These are phyloP conservation scores for Frieseomelitta varia DNA, from an alignment of 1,140 invertebrate species.

Conservation along the genomic window DNA sequence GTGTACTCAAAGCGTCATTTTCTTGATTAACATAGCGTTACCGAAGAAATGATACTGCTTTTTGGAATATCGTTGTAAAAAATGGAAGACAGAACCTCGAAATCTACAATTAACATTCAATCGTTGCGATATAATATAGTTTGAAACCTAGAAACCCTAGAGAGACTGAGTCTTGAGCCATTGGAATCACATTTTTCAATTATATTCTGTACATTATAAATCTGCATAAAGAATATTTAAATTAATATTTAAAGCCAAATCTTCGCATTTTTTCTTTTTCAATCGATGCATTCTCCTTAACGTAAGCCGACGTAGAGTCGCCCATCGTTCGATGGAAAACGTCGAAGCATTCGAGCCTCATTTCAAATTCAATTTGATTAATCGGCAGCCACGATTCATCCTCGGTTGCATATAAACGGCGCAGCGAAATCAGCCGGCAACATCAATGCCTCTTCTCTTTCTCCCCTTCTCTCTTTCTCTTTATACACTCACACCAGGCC, in stretches of 20 bases:
- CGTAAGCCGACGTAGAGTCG: background rate
- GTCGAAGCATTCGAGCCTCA: background rate
- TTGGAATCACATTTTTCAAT: too few species aligned
- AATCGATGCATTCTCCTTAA: background rate
- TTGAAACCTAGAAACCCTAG: too few species aligned
- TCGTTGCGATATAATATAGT: background rate
- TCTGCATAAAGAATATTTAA: too few species aligned
- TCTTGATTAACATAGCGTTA: background rate
- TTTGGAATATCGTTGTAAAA: background rate
- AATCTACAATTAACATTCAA: background rate
- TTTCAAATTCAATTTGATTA: constrained; percentile 41
- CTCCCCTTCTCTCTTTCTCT: background rate
- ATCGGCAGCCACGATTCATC: constrained; percentile 28
- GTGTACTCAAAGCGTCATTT: background rate
- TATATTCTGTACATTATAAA: too few species aligned
- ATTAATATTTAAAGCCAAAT: too few species aligned
- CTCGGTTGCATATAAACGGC: constrained; percentile 17
- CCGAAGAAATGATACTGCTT: background rate
- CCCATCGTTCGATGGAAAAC: background rate
- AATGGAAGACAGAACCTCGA: background rate
- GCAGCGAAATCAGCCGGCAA: constrained; percentile 38
- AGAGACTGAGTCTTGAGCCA: too few species aligned
- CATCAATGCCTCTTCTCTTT: constrained; percentile 29
- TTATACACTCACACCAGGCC: background rate
- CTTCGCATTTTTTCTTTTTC: background rate